Percentiles rank a stretch among this genome's conserved stretches.
These are phyloP conservation scores for Atta cephalotes DNA, from an alignment of 1,140 invertebrate genomes.

Conservation along the genomic window DNA sequence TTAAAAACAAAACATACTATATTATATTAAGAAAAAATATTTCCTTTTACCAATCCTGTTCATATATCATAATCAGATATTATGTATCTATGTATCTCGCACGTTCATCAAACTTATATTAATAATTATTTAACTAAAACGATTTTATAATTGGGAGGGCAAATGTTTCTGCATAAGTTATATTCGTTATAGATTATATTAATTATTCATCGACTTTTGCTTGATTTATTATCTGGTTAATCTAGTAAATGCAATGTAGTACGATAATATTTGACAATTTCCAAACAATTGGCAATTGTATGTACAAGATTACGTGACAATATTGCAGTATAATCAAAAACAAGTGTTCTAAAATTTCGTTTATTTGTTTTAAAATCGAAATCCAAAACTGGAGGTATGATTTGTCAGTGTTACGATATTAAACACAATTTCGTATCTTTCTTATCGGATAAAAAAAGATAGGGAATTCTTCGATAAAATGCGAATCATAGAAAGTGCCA, in stretches of 20 bases:
- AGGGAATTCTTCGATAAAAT: background rate
- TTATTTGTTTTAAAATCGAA: background rate
- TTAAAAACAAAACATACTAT: too few species aligned
- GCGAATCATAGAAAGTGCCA: background rate
- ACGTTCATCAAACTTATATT: background rate
- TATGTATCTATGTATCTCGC: background rate
- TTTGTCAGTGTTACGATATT: background rate
- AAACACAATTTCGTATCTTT: background rate
- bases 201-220: background rate
- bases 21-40: too few species aligned
- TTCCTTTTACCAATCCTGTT: too few species aligned
- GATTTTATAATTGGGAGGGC: conserved; percentile 6
- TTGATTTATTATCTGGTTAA: conserved; percentile 14
- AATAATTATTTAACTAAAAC: conserved; percentile 38
- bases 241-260: background rate
- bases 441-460: conserved; percentile 29
- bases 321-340: background rate
- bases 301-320: background rate
- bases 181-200: background rate
- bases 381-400: too few species aligned
- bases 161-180: background rate
- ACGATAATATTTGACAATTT: conserved; percentile 7
- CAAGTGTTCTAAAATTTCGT: background rate
- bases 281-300: background rate
- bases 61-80: conserved; percentile 27